phyloP scores from a whole-genome alignment of 2,797 vertebrate genomes.

The Sebastes steindachneri region DNA sequence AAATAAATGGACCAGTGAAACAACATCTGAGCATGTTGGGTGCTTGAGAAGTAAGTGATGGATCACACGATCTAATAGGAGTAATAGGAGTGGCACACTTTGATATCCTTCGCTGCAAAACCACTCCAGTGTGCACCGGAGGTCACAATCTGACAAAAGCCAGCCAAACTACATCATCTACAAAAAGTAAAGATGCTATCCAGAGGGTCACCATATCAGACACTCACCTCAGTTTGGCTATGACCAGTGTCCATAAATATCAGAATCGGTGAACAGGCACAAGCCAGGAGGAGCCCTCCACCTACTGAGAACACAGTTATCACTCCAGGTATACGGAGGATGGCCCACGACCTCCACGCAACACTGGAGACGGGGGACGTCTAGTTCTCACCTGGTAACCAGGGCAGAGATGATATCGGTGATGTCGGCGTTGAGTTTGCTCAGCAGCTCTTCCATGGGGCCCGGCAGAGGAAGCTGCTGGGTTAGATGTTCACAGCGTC shows the following conservation, averaged over 20 bases:
- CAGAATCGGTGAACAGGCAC: neutral
- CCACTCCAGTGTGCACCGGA: neutral
- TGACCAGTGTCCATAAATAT: neutral
- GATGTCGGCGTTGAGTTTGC: slow-evolving; percentile 90
- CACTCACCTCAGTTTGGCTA: neutral
- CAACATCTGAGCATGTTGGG: neutral
- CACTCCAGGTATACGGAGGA: neutral
- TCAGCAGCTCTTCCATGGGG: slow-evolving; percentile 91
- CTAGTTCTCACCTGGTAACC: slow-evolving; percentile 87
- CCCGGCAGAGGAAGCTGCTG: slow-evolving; percentile 94
- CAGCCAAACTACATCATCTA: neutral
- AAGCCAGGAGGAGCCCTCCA: neutral
- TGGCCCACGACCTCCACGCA: neutral
- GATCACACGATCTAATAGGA: neutral
- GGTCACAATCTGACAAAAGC: neutral
- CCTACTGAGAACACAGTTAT: neutral
- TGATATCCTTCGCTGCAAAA: neutral
- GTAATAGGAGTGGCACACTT: neutral
- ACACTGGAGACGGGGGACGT: neutral
- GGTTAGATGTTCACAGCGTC: slow-evolving; percentile 91
- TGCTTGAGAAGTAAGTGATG: neutral
- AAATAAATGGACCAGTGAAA: neutral
- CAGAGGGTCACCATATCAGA: neutral
- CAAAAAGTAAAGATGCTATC: neutral
- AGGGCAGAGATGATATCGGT: slow-evolving; percentile 95